phyloP scores from a whole-genome alignment of 1,140 invertebrate species.

The Zaprionus africanus region DNA sequence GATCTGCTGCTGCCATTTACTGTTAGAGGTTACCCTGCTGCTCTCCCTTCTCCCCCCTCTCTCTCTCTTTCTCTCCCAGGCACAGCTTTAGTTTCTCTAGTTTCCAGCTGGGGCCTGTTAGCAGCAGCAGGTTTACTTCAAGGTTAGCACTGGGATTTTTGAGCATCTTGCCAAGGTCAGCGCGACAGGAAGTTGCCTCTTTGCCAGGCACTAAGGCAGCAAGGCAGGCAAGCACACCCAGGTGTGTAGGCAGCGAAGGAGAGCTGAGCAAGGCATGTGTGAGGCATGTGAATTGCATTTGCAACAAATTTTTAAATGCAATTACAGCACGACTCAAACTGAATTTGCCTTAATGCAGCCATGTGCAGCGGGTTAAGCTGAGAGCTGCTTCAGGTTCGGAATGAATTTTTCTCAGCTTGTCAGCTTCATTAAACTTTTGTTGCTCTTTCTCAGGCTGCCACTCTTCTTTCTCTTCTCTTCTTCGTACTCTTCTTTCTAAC shows the following conservation, averaged over 20 bases:
- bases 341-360: conserved; percentile 16
- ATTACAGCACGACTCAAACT: conserved; percentile 2
- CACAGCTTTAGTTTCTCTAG: neutral
- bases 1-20: conserved; percentile 54
- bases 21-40: conserved; percentile 26
- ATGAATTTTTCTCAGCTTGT: neutral
- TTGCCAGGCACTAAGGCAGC: too few species aligned
- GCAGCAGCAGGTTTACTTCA: neutral
- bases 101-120: neutral
- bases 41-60: neutral
- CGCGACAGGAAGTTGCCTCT: neutral
- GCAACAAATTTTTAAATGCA: conserved; percentile 1
- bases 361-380: neutral
- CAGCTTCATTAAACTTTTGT: neutral
- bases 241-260: neutral
- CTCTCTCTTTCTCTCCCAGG: neutral
- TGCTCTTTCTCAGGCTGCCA: neutral
- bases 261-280: neutral
- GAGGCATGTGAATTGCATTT: neutral
- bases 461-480: too few species aligned
- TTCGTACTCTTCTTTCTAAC: neutral
- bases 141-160: neutral
- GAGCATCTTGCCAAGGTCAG: conserved; percentile 6
- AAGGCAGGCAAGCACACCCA: neutral
- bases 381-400: neutral